Evolutionary conservation across 2,113 vertebrate genomes (phyloP).

Genomic region (Malurus melanocephalus): DNA sequence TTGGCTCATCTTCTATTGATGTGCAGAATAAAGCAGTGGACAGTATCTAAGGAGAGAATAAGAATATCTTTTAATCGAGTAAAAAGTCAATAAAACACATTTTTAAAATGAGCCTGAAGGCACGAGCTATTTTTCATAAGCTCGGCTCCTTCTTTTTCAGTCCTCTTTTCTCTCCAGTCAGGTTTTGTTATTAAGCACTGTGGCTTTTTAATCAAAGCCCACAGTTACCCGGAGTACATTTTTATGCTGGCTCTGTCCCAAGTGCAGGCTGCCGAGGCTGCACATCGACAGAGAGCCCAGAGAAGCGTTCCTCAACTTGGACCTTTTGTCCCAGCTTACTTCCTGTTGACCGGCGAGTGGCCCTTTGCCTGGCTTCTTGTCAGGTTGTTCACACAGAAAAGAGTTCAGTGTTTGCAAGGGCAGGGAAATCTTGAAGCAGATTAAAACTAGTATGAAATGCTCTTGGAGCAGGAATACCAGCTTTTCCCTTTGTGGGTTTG

Average conservation of each 20-base stretch:
- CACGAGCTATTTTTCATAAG: slow-evolving; percentile 11
- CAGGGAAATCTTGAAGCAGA: slow-evolving; percentile 38
- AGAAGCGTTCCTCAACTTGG: slow-evolving; percentile 78
- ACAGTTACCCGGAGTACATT: slow-evolving; percentile 54
- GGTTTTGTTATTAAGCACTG: slow-evolving; percentile 37
- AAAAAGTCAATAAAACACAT: slow-evolving; percentile 43
- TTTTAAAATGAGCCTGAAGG: slow-evolving; percentile 38
- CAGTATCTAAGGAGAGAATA: slow-evolving; percentile 18
- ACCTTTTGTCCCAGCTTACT: slow-evolving; percentile 82
- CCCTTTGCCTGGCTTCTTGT: slow-evolving; percentile 62
- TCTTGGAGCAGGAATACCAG: slow-evolving; percentile 1
- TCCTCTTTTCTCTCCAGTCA: slow-evolving; percentile 20
- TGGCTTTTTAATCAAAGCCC: slow-evolving; percentile 59
- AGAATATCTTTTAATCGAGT: slow-evolving; percentile 36
- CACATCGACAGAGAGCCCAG: slow-evolving; percentile 72
- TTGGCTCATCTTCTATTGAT: not conserved
- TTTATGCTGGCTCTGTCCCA: slow-evolving; percentile 64
- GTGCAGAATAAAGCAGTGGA: not conserved
- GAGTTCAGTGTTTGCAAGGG: slow-evolving; percentile 61
- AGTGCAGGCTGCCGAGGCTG: slow-evolving; percentile 69
- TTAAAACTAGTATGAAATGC: slow-evolving; percentile 44
- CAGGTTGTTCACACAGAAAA: slow-evolving; percentile 64
- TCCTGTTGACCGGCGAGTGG: slow-evolving; percentile 79
- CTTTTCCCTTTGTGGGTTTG: not conserved
- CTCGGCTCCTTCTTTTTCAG: not conserved